These are phyloP conservation scores for Stenoptilia bipunctidactyla DNA, from an alignment of 2,888 invertebrate species.

Conservation along the genomic window DNA sequence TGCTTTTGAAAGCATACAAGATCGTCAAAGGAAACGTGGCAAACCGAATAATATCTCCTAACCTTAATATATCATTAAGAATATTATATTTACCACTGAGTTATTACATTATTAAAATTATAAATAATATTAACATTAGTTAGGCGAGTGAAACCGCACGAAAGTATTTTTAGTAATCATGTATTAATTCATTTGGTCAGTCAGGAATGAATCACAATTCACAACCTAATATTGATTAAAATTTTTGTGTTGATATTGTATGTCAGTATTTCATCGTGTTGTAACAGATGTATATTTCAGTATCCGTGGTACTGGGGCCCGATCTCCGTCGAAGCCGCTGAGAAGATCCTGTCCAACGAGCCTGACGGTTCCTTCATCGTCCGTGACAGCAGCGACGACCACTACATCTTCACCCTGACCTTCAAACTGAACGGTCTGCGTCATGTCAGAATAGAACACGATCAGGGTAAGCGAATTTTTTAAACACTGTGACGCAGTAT, in stretches of 20 bases:
- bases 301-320: slow-evolving; percentile 98
- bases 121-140: no score
- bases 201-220: background rate
- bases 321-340: slow-evolving; percentile 90
- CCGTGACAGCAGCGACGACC: slow-evolving; percentile 93
- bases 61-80: no score
- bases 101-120: no score
- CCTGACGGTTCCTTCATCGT: slow-evolving; percentile 96
- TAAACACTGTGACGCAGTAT: no score
- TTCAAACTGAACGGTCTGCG: slow-evolving; percentile 93
- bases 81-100: no score
- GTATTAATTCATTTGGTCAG: background rate
- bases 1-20: no score
- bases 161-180: background rate
- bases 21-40: no score
- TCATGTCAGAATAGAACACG: slow-evolving; percentile 94
- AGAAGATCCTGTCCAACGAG: slow-evolving; percentile 90
- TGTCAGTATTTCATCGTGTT: background rate
- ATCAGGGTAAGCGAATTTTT: slow-evolving; percentile 83
- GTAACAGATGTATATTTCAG: slow-evolving; percentile 58
- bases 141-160: background rate
- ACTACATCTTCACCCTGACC: slow-evolving; percentile 93
- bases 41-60: no score
- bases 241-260: background rate
- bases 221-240: background rate